These are phyloP conservation scores for Echiichthys vipera DNA, from an alignment of 2,797 vertebrate species.

Conservation along the genomic window DNA sequence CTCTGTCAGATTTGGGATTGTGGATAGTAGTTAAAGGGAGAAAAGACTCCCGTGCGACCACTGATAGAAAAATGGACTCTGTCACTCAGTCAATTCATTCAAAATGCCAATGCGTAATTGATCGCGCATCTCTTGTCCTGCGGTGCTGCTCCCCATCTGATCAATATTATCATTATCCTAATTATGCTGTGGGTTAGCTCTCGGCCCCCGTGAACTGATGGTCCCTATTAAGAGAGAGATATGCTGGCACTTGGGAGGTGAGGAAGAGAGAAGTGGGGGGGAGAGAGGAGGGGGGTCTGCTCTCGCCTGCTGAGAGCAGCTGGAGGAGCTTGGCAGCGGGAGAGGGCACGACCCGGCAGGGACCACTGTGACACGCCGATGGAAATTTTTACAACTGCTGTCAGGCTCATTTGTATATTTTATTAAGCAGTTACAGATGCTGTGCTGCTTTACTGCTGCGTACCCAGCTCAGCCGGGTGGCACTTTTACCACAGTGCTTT, in stretches of 20 bases:
- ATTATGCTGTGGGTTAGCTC: conserved; percentile 76
- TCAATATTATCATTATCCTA: conserved; percentile 84
- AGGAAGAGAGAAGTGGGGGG: neutral
- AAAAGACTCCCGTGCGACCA: conserved; percentile 38
- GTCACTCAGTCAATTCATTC: conserved; percentile 80
- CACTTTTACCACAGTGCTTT: conserved; percentile 74
- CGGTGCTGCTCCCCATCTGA: conserved; percentile 72
- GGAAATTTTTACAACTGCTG: conserved; percentile 61
- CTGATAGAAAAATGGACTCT: conserved; percentile 75
- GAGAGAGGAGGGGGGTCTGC: conserved; percentile 22
- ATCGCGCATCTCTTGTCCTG: conserved; percentile 76
- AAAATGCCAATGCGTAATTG: conserved; percentile 81
- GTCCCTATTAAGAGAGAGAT: conserved; percentile 76
- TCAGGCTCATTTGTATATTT: conserved; percentile 78
- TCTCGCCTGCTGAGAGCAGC: conserved; percentile 70
- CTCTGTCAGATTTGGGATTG: conserved; percentile 14
- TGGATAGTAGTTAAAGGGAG: neutral
- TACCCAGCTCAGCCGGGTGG: conserved; percentile 59
- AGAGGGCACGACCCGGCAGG: conserved; percentile 64
- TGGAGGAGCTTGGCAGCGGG: conserved; percentile 68
- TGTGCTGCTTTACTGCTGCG: conserved; percentile 66
- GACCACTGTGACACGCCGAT: conserved; percentile 50
- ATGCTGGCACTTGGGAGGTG: conserved; percentile 73
- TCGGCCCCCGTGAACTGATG: conserved; percentile 71
- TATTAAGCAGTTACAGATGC: conserved; percentile 77